Evolutionary conservation across 2,797 vertebrate species (phyloP).

Genomic region (Euphonia xanthogaster): DNA sequence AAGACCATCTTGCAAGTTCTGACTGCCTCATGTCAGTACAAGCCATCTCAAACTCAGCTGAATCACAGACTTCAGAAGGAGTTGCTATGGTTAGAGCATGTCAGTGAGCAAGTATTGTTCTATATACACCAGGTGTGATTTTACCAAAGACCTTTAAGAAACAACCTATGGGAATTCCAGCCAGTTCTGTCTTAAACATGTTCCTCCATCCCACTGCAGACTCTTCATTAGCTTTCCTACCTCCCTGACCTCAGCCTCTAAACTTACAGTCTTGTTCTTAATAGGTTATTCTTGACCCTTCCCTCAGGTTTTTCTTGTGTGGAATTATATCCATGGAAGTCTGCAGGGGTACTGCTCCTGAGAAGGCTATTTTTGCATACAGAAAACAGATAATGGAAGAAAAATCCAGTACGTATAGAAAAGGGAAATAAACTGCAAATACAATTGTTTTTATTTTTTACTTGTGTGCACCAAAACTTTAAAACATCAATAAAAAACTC

Average conservation of each 20-base stretch:
- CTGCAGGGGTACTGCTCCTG: background rate
- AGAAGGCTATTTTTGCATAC: background rate
- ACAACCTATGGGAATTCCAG: background rate
- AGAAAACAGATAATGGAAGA: background rate
- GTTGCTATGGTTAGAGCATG: background rate
- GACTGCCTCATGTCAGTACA: background rate
- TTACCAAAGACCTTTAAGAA: background rate
- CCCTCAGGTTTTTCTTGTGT: background rate
- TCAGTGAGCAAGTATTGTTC: background rate
- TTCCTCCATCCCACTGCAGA: background rate
- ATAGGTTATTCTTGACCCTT: background rate
- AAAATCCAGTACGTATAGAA: background rate
- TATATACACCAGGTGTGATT: background rate
- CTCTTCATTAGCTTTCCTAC: background rate
- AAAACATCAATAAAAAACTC: background rate
- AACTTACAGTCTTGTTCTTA: background rate
- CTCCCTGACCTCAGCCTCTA: background rate
- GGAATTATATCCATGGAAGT: background rate
- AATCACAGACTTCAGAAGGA: background rate
- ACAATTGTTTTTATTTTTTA: background rate
- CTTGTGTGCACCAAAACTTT: background rate
- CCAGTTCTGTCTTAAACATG: background rate
- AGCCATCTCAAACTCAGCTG: background rate
- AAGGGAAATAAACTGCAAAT: background rate
- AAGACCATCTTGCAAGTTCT: background rate